A percentile compares a stretch with the other conserved stretches of the same genome.
Evolutionary conservation across 2,888 invertebrate species (phyloP).

Genomic region (Argyra leucocephala): DNA sequence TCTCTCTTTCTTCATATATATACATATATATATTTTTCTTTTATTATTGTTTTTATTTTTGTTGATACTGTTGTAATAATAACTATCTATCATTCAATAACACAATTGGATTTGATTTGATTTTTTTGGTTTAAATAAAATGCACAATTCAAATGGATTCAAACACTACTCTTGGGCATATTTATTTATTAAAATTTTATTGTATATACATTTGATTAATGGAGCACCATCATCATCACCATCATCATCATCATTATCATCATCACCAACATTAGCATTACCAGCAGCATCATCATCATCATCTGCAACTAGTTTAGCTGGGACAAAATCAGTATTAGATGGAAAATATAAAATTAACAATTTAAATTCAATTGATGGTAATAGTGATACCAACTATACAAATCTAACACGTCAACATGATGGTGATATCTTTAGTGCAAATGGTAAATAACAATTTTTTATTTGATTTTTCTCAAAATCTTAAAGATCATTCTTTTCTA

Average conservation of each 20-base stretch:
- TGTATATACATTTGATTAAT: background rate
- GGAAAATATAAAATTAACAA: conserved; percentile 12
- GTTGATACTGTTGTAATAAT: too few relatives aligned
- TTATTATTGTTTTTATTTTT: too few relatives aligned
- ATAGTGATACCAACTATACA: conserved; percentile 21
- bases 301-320: conserved; percentile 20
- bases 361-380: conserved; percentile 1
- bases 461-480: too few relatives aligned
- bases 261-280: background rate
- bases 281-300: conserved; percentile 14
- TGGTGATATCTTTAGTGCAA: conserved; percentile 41
- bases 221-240: background rate
- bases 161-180: background rate
- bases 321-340: conserved; percentile 16
- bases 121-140: background rate
- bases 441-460: conserved; percentile 31
- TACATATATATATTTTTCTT: too few relatives aligned
- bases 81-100: too few relatives aligned
- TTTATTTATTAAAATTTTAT: background rate
- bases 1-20: too few relatives aligned
- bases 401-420: conserved; percentile 44
- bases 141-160: background rate
- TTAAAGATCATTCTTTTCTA: too few relatives aligned
- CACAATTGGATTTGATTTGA: too few relatives aligned
- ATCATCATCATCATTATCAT: background rate